Base-by-base conservation (phyloP, 1,140 invertebrate genomes). In the Drosophila pseudoananassae region DNA sequence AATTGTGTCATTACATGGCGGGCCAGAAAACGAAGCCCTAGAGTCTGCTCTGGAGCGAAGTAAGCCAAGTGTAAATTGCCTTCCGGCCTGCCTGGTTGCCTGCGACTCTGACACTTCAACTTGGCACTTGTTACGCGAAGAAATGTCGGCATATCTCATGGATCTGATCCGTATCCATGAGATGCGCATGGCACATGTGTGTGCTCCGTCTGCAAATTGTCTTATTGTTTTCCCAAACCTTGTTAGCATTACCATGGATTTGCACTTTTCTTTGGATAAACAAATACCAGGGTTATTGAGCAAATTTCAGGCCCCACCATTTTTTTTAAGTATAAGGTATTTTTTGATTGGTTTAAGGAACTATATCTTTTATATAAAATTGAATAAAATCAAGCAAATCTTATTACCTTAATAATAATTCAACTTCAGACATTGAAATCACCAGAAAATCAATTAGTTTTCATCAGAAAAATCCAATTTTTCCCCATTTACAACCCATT, bases 1-100 rank as follows among this genome's bases (percentile, higher is more conserved):
- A 87, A 87, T 87, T 66, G 80, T 87, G 83, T 88, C 83, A 88
- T 76, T 64, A 57, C 54, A 76, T 73, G 49, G 70, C 29, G 50
- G 57, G 53, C 25, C 38, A 4, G 20, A 20, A 63, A 59, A 61
- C 43, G 23, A 63, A 43, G 51, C 38, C 20, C 15, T 20, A 23
- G 7, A 46, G 43, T 9, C 25, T 49, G 57, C 33, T 27, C 20
- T 29, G 58, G 43, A 43, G 47, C 66, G 45, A 59, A 57, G 61
- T 81, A 71, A 55, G 70, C 72, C 75, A 71, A 82, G 56, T 84
- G 80, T 76, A 72, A 85, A 84, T 31, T 65, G 72, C 78, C 81
- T 84, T 84, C 81, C 81, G 81, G 72, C 55, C 40, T 43, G 40
- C 14, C 40, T 84, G 74, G 31, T 72, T 74, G 15, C 46, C 53